Percentiles rank a stretch among this genome's conserved stretches.
Evolutionary conservation across 2,888 invertebrate genomes (phyloP).

Genomic region (Trypoxylon attenuatum): DNA sequence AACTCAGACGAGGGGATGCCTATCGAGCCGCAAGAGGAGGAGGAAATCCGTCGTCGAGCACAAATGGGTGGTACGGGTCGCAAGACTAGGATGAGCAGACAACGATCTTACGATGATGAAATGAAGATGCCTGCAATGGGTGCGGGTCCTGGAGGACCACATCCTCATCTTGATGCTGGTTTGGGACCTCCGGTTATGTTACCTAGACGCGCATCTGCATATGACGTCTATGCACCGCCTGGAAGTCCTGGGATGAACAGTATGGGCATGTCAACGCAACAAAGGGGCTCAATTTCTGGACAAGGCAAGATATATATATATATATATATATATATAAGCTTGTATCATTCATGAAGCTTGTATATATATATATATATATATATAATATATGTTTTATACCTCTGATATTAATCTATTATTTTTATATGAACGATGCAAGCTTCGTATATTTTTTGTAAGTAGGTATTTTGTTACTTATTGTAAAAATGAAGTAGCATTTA

Average conservation of each 20-base stretch:
- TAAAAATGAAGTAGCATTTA: too few relatives aligned
- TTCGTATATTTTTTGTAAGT: too few relatives aligned
- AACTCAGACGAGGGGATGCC: conserved; percentile 12
- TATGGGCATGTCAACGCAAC: conserved; percentile 73
- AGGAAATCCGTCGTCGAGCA: conserved; percentile 66
- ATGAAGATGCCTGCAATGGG: conserved; percentile 74
- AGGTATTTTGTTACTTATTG: too few relatives aligned
- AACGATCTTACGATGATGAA: conserved; percentile 91
- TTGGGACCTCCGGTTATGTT: conserved; percentile 84
- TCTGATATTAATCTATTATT: background rate
- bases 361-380: too few relatives aligned
- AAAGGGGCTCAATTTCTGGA: conserved; percentile 67
- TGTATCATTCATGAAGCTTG: too few relatives aligned
- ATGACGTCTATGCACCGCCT: conserved; percentile 85
- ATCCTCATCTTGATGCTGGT: conserved; percentile 75
- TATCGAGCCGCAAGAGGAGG: conserved; percentile 72
- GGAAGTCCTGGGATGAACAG: conserved; percentile 71
- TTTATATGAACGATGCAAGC: background rate
- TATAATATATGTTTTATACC: background rate
- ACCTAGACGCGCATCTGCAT: conserved; percentile 88
- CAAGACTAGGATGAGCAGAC: conserved; percentile 81
- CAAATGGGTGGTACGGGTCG: conserved; percentile 73
- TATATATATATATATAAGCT: too few relatives aligned
- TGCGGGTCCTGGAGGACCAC: conserved; percentile 41
- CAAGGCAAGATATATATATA: too few relatives aligned